Percentiles rank a stretch among this genome's conserved stretches.
phyloP scores from a whole-genome alignment of 1,140 invertebrate species.

The Papilio aristodemus region DNA sequence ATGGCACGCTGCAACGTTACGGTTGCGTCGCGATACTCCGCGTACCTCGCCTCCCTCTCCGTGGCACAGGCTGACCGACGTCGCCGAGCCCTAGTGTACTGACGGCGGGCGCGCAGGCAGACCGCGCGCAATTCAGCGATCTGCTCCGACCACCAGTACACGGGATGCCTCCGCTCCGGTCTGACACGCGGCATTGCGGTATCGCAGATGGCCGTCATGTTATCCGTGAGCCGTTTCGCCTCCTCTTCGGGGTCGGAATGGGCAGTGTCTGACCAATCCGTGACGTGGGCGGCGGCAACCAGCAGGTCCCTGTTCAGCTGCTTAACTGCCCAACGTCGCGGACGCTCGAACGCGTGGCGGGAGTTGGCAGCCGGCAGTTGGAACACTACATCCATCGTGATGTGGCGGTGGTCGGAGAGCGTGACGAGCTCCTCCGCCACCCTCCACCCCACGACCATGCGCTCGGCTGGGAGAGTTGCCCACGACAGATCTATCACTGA shows the following conservation, averaged over 20 bases:
- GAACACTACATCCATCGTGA: slow-evolving; percentile 34
- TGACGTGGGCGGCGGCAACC: slow-evolving; percentile 21
- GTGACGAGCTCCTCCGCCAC: slow-evolving; percentile 49
- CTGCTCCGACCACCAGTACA: slow-evolving; percentile 56
- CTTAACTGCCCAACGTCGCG: slow-evolving; percentile 33
- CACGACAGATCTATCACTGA: slow-evolving; percentile 52
- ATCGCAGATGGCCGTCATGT: not conserved
- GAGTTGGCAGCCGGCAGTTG: not conserved
- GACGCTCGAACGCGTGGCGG: not conserved
- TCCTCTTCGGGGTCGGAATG: not conserved
- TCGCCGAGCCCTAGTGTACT: slow-evolving; percentile 32
- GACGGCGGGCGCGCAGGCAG: slow-evolving; percentile 41
- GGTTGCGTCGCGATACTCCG: slow-evolving; percentile 31
- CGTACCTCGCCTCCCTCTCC: slow-evolving; percentile 32
- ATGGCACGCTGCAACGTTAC: slow-evolving; percentile 35
- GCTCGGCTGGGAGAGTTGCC: slow-evolving; percentile 33
- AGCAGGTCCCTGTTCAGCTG: slow-evolving; percentile 24
- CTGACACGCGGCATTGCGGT: slow-evolving; percentile 3
- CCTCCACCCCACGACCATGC: slow-evolving; percentile 39
- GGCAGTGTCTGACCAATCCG: slow-evolving; percentile 2
- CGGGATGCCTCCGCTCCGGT: slow-evolving; percentile 5
- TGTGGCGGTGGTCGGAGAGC: slow-evolving; percentile 54
- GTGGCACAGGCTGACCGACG: not conserved
- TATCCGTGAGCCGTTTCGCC: not conserved
- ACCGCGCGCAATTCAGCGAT: slow-evolving; percentile 42